phyloP scores from a whole-genome alignment of 1,140 invertebrate species.

The Drosophila quadrilineata region DNA sequence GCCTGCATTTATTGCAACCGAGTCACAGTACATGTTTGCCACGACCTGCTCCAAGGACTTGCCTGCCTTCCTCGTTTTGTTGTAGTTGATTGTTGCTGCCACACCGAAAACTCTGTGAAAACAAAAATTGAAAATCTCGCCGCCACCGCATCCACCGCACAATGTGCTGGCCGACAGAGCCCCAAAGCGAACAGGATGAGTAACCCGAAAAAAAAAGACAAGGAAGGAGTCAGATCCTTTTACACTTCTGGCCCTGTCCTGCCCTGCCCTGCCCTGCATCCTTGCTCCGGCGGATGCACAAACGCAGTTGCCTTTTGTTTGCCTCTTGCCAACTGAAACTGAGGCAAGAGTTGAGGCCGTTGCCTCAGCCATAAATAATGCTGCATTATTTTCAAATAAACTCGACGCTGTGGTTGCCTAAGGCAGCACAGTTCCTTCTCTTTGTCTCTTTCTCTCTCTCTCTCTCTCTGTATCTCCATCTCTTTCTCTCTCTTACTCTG shows the following conservation, averaged over 20 bases:
- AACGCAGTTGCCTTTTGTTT: constrained; percentile 37
- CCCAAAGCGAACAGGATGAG: too few species aligned
- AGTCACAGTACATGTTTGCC: background rate
- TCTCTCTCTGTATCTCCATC: background rate
- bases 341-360: constrained; percentile 25
- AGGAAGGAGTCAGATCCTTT: too few species aligned
- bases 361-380: constrained; percentile 68
- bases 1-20: constrained; percentile 41
- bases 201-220: too few species aligned
- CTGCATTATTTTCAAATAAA: constrained; percentile 78
- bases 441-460: background rate
- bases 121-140: constrained; percentile 67
- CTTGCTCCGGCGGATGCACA: background rate
- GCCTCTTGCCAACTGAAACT: constrained; percentile 23
- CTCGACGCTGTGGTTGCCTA: constrained; percentile 45
- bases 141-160: background rate
- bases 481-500: background rate
- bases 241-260: background rate
- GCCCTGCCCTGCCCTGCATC: constrained; percentile 8
- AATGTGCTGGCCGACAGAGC: too few species aligned
- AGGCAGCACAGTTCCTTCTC: constrained; percentile 22
- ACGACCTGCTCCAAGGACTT: constrained; percentile 1
- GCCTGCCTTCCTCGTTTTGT: constrained; percentile 20
- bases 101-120: constrained; percentile 55
- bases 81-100: constrained; percentile 69